Base-by-base conservation (phyloP, 2,113 vertebrate species). In the Vidua chalybeata region DNA sequence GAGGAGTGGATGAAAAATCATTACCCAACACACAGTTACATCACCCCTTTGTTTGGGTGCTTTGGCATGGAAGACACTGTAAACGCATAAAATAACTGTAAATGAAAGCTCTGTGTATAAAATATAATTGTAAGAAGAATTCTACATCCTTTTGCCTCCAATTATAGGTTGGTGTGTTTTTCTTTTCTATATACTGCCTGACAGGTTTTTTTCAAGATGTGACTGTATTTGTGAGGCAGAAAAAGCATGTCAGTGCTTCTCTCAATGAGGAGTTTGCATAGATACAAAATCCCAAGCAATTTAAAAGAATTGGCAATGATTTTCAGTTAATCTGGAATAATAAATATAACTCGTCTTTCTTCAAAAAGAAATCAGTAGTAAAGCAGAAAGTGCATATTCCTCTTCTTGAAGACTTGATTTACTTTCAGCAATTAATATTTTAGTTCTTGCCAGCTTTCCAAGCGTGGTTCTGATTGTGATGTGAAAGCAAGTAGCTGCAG, bases 41-140 rank as follows among this genome's bases (percentile, higher is more conserved):
- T 84, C 89, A 87, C 31, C 67, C 78, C 54, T 94, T 96, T 95
- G 94, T 93, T 90, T 79, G 83, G 54, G 77, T 95, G 69, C 87
- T 81, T 93, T 95, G 72, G 87, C 88, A 91, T 71, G 52, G 63
- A 94, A 95, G 87, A 77, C 31, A 30, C 80, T 79, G 56, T 64
- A 89, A 94, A 89, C 0, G 5, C 64, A 52, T 39, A 92, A 94
- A 90, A 71, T 76, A 88, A 89, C 35, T 45, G 26, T 63, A 87
- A 82, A 59, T 74, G 55, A 84, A 94, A 58, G 83, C 51, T 76
- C 24, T 79, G 51, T 43, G 41, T 55, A 46, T 64, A 77, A 90
- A 90, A 90, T 37, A 75, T 30, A 93, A 86, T 30, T 80, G 35
- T 62, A 56, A 75, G n/a, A 95, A 28, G 51, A 76, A 54, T 76